Base-by-base conservation (phyloP, 2,888 invertebrate species). In the Palloptera scutellata region DNA sequence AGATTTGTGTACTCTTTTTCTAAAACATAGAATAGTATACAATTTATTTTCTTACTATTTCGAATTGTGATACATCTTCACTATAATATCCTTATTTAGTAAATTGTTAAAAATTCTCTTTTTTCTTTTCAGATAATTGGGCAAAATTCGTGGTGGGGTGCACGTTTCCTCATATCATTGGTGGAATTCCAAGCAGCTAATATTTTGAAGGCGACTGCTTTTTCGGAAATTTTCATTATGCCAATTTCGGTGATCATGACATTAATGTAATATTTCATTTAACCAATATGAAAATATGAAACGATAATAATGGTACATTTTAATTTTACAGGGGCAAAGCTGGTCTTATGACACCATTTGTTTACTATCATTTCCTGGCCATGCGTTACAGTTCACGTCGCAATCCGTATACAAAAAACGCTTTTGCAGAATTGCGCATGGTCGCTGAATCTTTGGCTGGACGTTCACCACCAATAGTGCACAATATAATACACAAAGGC, bases 281-380 rank as follows among this genome's bases (percentile, higher is more conserved):
- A 43, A 12, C 41, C n/a, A 19, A 43, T 17, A 42, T 17, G 13
- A 41, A 54, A 30, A 42, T 13, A 12, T 11, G 15, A 19, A 17
- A 17, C 20, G 43, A 20, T 41, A 41, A 1, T 61, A 41, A 60
- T n/a, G 10, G 1, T 58, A 40, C 54, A 2, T 43, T 61, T 69
- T 45, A 66, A 62, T 72, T 72, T 87, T 88, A 60, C 87, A 98
- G 97, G 85, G 97, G 97, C 41, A 91, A 92, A 85, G 94, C 94
- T 80, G 94, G 94, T 41, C 86, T 98, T 68, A 87, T 98, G 80
- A 93, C 97, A 13, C 97, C 98, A 55, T 94, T 99, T 86, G 90
- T 97, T 79, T 99, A 98, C 88, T 98, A 97, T 86, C 95, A 98
- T 84, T 99, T 99, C 87, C 87, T 99, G 78, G 90, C 92, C 70